A percentile compares a stretch with the other conserved stretches of the same genome.
These are phyloP conservation scores for Napeogenes inachia DNA, from an alignment of 2,888 invertebrate species.

Conservation along the genomic window DNA sequence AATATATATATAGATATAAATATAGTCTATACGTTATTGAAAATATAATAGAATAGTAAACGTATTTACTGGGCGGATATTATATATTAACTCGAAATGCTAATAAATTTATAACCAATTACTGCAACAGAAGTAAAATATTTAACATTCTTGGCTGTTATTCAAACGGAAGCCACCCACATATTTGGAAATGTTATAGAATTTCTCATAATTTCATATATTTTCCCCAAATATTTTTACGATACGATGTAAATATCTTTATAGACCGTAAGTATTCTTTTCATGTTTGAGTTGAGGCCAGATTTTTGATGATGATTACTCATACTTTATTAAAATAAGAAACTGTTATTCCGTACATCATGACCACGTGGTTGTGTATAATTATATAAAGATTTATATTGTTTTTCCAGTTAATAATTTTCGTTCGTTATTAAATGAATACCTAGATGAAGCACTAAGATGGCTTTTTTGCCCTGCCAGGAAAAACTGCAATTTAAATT, in stretches of 20 bases:
- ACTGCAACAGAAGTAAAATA: constrained; percentile 39
- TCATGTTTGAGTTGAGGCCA: constrained; percentile 4
- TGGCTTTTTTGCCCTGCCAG: too few relatives aligned
- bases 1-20: neutral
- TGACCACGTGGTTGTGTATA: constrained; percentile 7
- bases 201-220: constrained; percentile 26
- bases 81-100: constrained; percentile 6
- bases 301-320: neutral
- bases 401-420: neutral
- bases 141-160: constrained; percentile 45
- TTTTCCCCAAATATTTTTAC: constrained; percentile 14
- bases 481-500: too few relatives aligned
- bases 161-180: constrained; percentile 46
- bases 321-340: neutral
- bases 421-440: too few relatives aligned
- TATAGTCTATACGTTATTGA: neutral
- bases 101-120: constrained; percentile 14
- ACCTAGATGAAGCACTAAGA: too few relatives aligned
- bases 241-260: constrained; percentile 6
- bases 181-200: constrained; percentile 30
- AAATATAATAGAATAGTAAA: constrained; percentile 2
- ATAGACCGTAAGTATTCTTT: constrained; percentile 8
- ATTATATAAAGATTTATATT: neutral
- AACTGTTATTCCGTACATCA: neutral
- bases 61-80: constrained; percentile 3